These are phyloP conservation scores for Oryzias javanicus DNA, from an alignment of 2,113 vertebrate species.

Conservation along the genomic window DNA sequence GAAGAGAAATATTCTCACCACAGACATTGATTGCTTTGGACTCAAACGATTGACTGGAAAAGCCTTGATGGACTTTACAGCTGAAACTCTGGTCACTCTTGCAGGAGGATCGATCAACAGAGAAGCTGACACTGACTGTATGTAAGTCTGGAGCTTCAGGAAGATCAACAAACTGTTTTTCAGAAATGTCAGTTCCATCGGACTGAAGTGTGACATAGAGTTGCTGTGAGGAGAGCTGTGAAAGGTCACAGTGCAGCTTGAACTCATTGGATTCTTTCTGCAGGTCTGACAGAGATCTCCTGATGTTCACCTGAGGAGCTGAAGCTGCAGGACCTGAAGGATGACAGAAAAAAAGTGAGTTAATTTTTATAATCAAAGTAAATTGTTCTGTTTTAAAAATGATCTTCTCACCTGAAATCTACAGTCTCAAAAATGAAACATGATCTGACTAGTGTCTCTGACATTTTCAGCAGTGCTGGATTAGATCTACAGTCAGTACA, in stretches of 20 bases:
- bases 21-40: conserved; percentile 23
- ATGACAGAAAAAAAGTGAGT: background rate
- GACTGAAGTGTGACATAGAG: conserved; percentile 50
- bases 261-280: conserved; percentile 20
- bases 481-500: no score
- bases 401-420: no score
- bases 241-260: conserved; percentile 57
- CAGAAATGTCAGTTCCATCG: background rate
- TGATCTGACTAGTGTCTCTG: no score
- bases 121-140: conserved; percentile 37
- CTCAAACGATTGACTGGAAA: accelerated
- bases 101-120: background rate
- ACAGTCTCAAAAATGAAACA: no score
- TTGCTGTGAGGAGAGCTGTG: conserved; percentile 41
- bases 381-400: no score
- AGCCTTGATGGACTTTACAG: conserved; percentile 47
- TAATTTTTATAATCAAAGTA: no score
- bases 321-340: conserved; percentile 14
- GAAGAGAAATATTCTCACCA: conserved; percentile 40
- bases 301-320: conserved; percentile 57
- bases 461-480: no score
- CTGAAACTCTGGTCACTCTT: background rate
- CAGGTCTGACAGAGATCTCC: conserved; percentile 48
- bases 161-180: conserved; percentile 27
- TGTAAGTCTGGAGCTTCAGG: conserved; percentile 16